These are phyloP conservation scores for Cryptocephalus moraei DNA, from an alignment of 2,888 invertebrate species.

Conservation along the genomic window DNA sequence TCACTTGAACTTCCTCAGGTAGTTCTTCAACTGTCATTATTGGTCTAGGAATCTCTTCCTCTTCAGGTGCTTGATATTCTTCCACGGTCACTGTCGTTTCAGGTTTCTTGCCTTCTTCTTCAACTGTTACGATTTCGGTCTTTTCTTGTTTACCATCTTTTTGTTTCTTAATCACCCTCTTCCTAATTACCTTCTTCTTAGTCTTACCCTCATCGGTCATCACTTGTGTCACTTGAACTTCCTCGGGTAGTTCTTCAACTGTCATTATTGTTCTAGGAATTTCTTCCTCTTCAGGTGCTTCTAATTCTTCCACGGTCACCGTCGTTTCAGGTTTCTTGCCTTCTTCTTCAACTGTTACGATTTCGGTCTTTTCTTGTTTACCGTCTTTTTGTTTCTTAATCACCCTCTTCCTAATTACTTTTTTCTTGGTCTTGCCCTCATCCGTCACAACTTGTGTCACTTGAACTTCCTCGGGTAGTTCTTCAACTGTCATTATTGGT, in stretches of 20 bases:
- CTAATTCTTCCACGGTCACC: constrained; percentile 24
- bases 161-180: constrained; percentile 35
- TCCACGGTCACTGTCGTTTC: constrained; percentile 25
- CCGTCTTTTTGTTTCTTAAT: constrained; percentile 30
- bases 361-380: constrained; percentile 29
- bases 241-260: constrained; percentile 14
- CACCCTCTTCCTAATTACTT: constrained; percentile 28
- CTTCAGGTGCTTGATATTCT: constrained; percentile 26
- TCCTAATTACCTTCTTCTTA: constrained; percentile 28
- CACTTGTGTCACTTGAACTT: constrained; percentile 17
- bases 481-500: constrained; percentile 17
- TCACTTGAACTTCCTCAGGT: constrained; percentile 27
- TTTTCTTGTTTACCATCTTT: constrained; percentile 28
- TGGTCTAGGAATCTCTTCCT: constrained; percentile 18
- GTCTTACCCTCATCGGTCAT: constrained; percentile 20
- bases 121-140: constrained; percentile 25
- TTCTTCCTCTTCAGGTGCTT: constrained; percentile 18
- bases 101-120: constrained; percentile 36
- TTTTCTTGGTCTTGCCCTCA: constrained; percentile 21
- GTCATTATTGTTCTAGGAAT: constrained; percentile 7
- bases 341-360: constrained; percentile 28
- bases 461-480: constrained; percentile 22
- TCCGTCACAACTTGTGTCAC: constrained; percentile 16
- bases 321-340: constrained; percentile 33
- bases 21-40: constrained; percentile 24